A percentile compares a stretch with the other conserved stretches of the same genome.
These are phyloP conservation scores for Charadrius vociferus DNA, from an alignment of 2,113 vertebrate genomes.

Conservation along the genomic window DNA sequence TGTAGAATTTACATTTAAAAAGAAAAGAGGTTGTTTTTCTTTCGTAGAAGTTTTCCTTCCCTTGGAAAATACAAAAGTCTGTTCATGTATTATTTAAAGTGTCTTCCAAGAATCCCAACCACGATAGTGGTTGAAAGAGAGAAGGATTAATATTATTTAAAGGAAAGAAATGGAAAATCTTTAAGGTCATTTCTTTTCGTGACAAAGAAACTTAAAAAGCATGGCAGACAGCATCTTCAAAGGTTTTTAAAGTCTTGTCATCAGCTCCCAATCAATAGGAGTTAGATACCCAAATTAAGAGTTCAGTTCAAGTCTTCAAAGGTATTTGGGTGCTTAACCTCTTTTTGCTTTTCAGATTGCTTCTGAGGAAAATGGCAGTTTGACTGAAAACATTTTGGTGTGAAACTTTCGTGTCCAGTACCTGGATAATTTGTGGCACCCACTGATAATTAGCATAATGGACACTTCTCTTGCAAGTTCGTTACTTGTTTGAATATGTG, in stretches of 20 bases:
- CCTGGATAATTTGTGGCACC: not conserved
- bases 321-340: conserved; percentile 40
- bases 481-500: not conserved
- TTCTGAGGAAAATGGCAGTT: not conserved
- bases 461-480: not conserved
- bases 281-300: conserved; percentile 51
- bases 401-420: not conserved
- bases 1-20: not conserved
- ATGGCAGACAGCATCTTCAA: conserved; percentile 32
- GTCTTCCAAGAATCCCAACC: conserved; percentile 12
- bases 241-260: conserved; percentile 36
- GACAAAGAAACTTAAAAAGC: conserved; percentile 40
- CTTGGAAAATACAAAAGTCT: not conserved
- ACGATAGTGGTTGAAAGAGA: not conserved
- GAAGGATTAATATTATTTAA: conserved; percentile 45
- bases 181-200: conserved; percentile 44
- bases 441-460: not conserved
- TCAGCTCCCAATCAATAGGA: conserved; percentile 47
- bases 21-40: not conserved
- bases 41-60: not conserved
- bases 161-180: conserved; percentile 43
- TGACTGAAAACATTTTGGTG: not conserved
- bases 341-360: conserved; percentile 13
- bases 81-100: not conserved
- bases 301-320: conserved; percentile 38